These are phyloP conservation scores for Nilaparvata lugens DNA, from an alignment of 1,140 invertebrate genomes.

Conservation along the genomic window DNA sequence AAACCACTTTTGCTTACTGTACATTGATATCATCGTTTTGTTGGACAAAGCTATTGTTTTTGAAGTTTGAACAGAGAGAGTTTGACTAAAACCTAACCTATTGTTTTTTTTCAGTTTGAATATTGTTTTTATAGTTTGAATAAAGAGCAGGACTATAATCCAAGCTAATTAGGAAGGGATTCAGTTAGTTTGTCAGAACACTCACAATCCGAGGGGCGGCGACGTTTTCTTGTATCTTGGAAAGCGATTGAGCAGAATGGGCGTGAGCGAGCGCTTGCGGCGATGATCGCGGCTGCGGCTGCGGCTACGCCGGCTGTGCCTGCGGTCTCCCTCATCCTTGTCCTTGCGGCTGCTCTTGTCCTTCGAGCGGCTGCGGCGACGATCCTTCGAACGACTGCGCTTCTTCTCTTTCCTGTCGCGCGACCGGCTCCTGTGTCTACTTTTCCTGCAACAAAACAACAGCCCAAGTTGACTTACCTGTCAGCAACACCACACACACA, in stretches of 20 bases:
- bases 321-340: slow-evolving; percentile 31
- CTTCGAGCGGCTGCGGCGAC: slow-evolving; percentile 23
- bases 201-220: slow-evolving; percentile 32
- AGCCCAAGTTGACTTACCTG: no score
- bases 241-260: slow-evolving; percentile 38
- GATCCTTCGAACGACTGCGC: slow-evolving; percentile 18
- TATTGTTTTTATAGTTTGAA: no score
- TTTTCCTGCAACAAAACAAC: slow-evolving; percentile 15
- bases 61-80: no score
- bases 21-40: no score
- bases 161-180: no score
- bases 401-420: slow-evolving; percentile 16
- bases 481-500: no score
- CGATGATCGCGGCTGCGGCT: slow-evolving; percentile 21
- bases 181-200: no score
- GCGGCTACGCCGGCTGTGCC: slow-evolving; percentile 18
- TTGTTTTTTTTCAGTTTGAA: no score
- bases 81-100: no score
- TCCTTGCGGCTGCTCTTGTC: slow-evolving; percentile 32
- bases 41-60: no score
- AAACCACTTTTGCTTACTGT: no score
- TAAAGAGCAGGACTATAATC: no score
- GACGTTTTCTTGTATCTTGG: slow-evolving; percentile 37
- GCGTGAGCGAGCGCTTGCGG: slow-evolving; percentile 40
- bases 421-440: slow-evolving; percentile 21